Evolutionary conservation across 1,140 invertebrate genomes (phyloP), one percentile per base, ranked within the genome.

Genomic region (Drosophila virilis): DNA sequence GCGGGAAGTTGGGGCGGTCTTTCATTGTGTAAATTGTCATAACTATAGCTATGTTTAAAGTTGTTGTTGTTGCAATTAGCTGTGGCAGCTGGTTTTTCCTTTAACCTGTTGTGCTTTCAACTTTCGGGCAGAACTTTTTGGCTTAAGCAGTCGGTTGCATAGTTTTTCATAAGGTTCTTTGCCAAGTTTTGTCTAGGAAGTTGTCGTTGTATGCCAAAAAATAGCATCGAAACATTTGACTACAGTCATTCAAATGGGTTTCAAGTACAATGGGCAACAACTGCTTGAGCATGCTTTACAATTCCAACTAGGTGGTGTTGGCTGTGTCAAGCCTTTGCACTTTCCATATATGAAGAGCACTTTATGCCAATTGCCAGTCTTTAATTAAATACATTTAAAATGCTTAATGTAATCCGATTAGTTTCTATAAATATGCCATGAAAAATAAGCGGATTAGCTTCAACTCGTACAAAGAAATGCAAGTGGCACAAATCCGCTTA

Each of bases 31-130:
- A 76, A 78, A 78, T 78, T 81, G 76, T 84, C 80, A 83, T 79
- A 82, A 74, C 80, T 82, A 40, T 69, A 35, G 75, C 45, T 45
- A 48, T 69, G 42, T 67, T 74, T 62, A 12, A 38, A 57, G 28
- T 57, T 35, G 40, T 69, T 50, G 13, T 51, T 45, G 70, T n/a
- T 54, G 55, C 70, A 85, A 85, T 85, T 74, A 84, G 65, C 70
- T 60, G 55, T 37, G 22, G 50, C 62, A 42, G 45, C 55, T 40
- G 43, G 52, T 10, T 57, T 48, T 58, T 33, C 45, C 65, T 54
- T 55, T 62, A 80, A 84, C 77, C 80, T 81, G 80, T 84, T 84
- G 72, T 73, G 48, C 68, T 45, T 71, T 35, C 51, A 50, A 22
- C 22, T 28, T 28, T 28, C 22, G 22, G 22, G 22, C 35, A 22